These are phyloP conservation scores for Nesoenas mayeri DNA, from an alignment of 2,113 vertebrate genomes.

Conservation along the genomic window DNA sequence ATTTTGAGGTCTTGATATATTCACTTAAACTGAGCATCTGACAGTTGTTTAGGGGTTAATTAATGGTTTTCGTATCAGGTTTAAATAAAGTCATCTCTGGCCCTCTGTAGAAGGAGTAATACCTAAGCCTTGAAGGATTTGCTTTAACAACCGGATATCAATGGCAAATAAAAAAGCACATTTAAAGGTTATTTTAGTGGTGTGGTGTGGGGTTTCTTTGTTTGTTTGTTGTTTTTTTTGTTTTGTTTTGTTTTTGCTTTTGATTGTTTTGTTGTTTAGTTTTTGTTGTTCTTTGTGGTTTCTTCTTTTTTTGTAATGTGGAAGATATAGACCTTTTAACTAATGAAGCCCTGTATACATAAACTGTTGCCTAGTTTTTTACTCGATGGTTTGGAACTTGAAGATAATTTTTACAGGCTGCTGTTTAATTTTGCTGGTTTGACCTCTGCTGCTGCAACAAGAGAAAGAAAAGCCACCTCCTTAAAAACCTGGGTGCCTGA, in stretches of 20 bases:
- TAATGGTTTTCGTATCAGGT: background rate
- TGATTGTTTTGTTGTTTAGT: no score
- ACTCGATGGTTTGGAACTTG: background rate
- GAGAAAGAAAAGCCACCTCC: background rate
- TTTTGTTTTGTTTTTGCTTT: no score
- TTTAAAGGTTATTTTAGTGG: background rate
- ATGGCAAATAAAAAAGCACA: background rate
- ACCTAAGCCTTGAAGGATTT: background rate
- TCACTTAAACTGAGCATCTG: background rate
- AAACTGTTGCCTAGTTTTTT: background rate
- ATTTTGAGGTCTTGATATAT: background rate
- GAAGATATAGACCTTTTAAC: background rate
- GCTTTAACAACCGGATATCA: background rate
- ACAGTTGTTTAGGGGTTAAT: background rate
- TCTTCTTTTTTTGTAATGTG: rapidly evolving
- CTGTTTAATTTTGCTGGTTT: background rate
- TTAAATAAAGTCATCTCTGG: background rate
- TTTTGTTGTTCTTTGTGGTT: no score
- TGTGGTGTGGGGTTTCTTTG: no score
- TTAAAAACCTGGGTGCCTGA: background rate
- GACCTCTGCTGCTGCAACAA: background rate
- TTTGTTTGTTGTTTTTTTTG: no score
- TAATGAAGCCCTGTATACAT: background rate
- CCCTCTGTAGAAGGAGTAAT: background rate
- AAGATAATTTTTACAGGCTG: background rate